These are phyloP conservation scores for Tipula lateralis DNA, from an alignment of 2,888 invertebrate species.

Conservation along the genomic window DNA sequence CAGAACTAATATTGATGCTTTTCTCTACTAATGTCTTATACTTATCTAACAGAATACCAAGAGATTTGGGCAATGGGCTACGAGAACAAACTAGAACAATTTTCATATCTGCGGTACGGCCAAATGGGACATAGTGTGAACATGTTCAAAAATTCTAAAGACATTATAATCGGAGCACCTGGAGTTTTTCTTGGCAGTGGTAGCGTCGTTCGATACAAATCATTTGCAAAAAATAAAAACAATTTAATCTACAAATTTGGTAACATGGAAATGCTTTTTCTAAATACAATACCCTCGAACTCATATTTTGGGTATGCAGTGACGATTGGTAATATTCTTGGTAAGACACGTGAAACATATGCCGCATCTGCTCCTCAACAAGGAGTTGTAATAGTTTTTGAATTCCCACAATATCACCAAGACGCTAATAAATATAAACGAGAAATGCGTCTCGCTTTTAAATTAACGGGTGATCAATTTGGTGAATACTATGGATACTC, in stretches of 20 bases:
- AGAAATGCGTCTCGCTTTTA: not conserved
- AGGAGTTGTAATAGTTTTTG: constrained; percentile 42
- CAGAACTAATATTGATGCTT: too few relatives aligned
- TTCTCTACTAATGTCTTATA: too few relatives aligned
- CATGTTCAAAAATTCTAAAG: constrained; percentile 45
- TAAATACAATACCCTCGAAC: constrained; percentile 43
- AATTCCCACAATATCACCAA: not conserved
- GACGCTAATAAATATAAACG: not conserved
- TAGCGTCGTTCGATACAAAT: constrained; percentile 39
- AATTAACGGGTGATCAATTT: constrained; percentile 50
- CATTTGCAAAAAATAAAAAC: not conserved
- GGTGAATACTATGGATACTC: constrained; percentile 65
- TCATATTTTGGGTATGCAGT: constrained; percentile 49
- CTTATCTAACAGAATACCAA: not conserved
- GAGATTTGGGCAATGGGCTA: not conserved
- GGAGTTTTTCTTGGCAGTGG: constrained; percentile 48
- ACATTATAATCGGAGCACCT: constrained; percentile 48
- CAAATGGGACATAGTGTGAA: constrained; percentile 47
- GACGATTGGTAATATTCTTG: constrained; percentile 45
- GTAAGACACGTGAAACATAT: constrained; percentile 41
- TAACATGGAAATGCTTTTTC: constrained; percentile 39
- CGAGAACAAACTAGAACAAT: too few relatives aligned
- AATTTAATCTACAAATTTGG: constrained; percentile 29
- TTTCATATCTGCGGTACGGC: constrained; percentile 42
- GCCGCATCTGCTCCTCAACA: constrained; percentile 49